Evolutionary conservation across 2,113 vertebrate genomes (phyloP), one percentile per base, ranked within the genome.

Genomic region (Acanthisitta chloris): DNA sequence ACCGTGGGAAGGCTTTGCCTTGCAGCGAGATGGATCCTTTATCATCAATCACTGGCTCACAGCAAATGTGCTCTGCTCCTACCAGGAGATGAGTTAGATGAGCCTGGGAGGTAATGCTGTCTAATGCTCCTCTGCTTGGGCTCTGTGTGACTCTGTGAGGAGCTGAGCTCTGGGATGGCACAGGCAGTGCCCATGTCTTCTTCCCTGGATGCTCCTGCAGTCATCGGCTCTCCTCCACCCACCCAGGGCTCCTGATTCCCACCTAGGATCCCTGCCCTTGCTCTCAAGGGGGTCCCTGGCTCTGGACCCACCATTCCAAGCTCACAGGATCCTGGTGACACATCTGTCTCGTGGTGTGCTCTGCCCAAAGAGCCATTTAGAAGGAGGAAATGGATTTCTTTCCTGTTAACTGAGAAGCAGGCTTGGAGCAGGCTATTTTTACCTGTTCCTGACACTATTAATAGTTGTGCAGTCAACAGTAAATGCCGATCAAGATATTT

Each of bases 341-440:
- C 61, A 18, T 42, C 48, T 38, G 21, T 23, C 34, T 31, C 5
- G 1, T 18, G 48, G 28, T 25, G 21, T 17, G 71, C 23, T 46
- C 64, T 81, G 33, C 38, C 40, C 34, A 20, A 21, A 10, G 34
- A 49, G 42, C 57, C 55, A 29, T 45, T 70, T 2, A 29, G 51
- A 82, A 34, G 17, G n/a, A 87, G 33, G 9, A 72, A 95, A 95
- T 69, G 43, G 79, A 71, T 90, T 80, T 89, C 92, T 92, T 51
- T 38, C 40, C 88, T 45, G 81, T 42, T 62, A 90, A 49, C 34
- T 46, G 21, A 65, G 78, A 78, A 92, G 62, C 4, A 81, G 82
- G 48, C 82, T 89, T 58, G 6, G 2, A 82, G 89, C 40, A 8
- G 82, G 71, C 90, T 97, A 96, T 97, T 97, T 96, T 93, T 96